phyloP scores from a whole-genome alignment of 2,888 invertebrate species.

The Nomada flava region DNA sequence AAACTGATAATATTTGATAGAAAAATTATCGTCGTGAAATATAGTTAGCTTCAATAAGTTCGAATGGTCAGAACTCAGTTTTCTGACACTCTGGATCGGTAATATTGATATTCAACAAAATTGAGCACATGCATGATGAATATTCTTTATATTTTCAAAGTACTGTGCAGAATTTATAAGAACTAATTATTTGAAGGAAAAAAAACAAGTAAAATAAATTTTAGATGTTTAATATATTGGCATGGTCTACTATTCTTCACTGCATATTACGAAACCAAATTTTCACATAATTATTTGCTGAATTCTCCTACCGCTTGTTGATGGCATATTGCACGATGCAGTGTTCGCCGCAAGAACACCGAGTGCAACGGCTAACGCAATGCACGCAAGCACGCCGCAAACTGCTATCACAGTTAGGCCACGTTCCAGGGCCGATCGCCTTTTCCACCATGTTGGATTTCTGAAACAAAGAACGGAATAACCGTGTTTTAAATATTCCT shows the following conservation, averaged over 20 bases:
- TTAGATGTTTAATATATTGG: background rate
- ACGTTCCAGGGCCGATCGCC: conserved; percentile 90
- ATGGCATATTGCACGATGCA: conserved; percentile 67
- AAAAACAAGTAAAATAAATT: background rate
- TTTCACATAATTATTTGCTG: background rate
- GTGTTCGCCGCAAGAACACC: conserved; percentile 77
- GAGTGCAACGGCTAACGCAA: conserved; percentile 87
- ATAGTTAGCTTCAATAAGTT: background rate
- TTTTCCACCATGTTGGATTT: conserved; percentile 93
- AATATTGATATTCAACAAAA: too few relatives aligned
- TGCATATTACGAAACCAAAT: background rate
- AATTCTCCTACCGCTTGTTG: conserved; percentile 71
- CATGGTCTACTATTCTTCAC: background rate
- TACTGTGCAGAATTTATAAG: too few relatives aligned
- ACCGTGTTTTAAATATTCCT: background rate
- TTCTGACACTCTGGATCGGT: too few relatives aligned
- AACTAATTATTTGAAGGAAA: too few relatives aligned
- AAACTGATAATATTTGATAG: background rate
- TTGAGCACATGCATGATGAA: too few relatives aligned
- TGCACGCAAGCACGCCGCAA: conserved; percentile 87
- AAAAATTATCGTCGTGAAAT: background rate
- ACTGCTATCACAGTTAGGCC: conserved; percentile 88
- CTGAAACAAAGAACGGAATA: conserved; percentile 84
- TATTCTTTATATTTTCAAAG: too few relatives aligned
- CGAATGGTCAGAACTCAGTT: background rate